Percentiles rank a stretch among this genome's conserved stretches.
These are phyloP conservation scores for Agraylea sexmaculata DNA, from an alignment of 1,140 invertebrate genomes.

Conservation along the genomic window DNA sequence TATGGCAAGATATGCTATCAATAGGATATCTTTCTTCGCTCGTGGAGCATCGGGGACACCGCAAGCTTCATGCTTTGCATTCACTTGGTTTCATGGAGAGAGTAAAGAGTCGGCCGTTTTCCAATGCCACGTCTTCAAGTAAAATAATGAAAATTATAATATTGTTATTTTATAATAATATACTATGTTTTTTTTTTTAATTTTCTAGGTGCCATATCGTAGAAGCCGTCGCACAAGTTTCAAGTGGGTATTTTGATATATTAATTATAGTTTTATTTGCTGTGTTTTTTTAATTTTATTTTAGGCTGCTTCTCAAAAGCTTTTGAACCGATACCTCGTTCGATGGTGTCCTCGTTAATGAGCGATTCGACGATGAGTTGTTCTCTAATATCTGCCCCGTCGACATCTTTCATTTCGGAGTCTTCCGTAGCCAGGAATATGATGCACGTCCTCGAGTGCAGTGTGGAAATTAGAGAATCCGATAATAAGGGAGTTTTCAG, in stretches of 20 bases:
- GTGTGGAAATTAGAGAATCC: conserved; percentile 83
- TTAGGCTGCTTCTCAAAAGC: conserved; percentile 83
- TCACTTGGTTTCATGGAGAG: conserved; percentile 90
- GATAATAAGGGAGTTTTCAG: conserved; percentile 72
- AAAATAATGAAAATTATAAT: conserved; percentile 2
- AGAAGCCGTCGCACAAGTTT: conserved; percentile 82
- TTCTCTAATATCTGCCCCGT: conserved; percentile 33
- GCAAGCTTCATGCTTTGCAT: conserved; percentile 89
- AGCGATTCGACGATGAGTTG: conserved; percentile 39
- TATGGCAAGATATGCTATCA: conserved; percentile 82
- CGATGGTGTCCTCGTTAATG: conserved; percentile 47
- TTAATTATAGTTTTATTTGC: conserved; percentile 7
- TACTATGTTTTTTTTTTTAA: neutral
- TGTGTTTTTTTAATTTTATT: conserved; percentile 13
- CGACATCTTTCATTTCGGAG: conserved; percentile 25
- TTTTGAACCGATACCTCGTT: conserved; percentile 69
- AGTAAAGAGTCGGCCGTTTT: conserved; percentile 80
- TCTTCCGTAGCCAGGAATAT: conserved; percentile 29
- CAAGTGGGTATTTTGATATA: conserved; percentile 35
- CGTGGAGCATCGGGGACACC: conserved; percentile 71
- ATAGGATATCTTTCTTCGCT: conserved; percentile 90
- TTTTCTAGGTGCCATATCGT: conserved; percentile 70
- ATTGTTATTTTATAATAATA: neutral
- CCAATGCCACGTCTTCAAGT: conserved; percentile 87
- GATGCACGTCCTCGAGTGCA: conserved; percentile 72